These are phyloP conservation scores for Euplagia quadripunctaria DNA, from an alignment of 2,888 invertebrate species.

Conservation along the genomic window DNA sequence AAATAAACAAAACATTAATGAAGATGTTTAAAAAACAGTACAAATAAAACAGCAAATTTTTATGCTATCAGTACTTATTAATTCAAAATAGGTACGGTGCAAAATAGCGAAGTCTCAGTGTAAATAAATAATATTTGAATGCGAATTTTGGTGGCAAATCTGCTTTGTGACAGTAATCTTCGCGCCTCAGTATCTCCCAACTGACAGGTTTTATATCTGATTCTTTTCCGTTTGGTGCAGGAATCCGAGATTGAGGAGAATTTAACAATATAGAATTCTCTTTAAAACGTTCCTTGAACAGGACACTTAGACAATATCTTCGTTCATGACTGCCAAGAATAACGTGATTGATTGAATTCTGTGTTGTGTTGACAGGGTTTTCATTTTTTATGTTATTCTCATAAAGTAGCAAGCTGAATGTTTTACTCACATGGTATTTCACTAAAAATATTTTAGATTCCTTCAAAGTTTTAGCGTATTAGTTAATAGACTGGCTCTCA, in stretches of 20 bases:
- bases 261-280: constrained; percentile 30
- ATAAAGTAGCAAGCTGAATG: not conserved
- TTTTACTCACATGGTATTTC: too few relatives aligned
- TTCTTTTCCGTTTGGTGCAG: constrained; percentile 31
- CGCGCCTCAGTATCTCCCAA: constrained; percentile 30
- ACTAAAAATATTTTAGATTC: too few relatives aligned
- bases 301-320: constrained; percentile 20
- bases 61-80: not conserved
- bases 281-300: constrained; percentile 27
- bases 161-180: constrained; percentile 52
- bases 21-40: not conserved
- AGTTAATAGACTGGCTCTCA: too few relatives aligned
- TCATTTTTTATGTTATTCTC: not conserved
- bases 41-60: not conserved
- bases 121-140: constrained; percentile 48
- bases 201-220: constrained; percentile 50
- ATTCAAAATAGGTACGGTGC: constrained; percentile 5
- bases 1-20: too few relatives aligned
- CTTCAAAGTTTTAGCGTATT: too few relatives aligned
- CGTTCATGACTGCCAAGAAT: constrained; percentile 6
- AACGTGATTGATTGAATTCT: constrained; percentile 17
- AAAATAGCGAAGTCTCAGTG: constrained; percentile 17
- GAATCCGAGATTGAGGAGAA: constrained; percentile 22
- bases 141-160: constrained; percentile 40
- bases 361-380: not conserved